These are phyloP conservation scores for Perdita meconis DNA, from an alignment of 2,888 invertebrate genomes.

Conservation along the genomic window DNA sequence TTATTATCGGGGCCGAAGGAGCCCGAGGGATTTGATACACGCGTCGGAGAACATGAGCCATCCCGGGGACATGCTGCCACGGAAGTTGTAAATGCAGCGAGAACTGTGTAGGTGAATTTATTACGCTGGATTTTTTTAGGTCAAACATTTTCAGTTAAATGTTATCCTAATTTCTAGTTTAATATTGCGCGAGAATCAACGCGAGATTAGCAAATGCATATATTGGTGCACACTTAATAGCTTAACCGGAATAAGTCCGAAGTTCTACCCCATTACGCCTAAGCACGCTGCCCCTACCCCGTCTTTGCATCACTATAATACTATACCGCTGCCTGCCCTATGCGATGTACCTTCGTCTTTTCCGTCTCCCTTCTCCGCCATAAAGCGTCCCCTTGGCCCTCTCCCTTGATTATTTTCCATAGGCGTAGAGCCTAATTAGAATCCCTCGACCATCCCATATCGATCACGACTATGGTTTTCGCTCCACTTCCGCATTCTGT, in stretches of 20 bases:
- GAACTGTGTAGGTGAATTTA: too few species aligned
- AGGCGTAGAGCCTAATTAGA: slow-evolving; percentile 77
- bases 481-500: not conserved
- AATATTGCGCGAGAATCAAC: not conserved
- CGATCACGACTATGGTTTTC: slow-evolving; percentile 2
- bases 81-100: not conserved
- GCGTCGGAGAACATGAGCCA: slow-evolving; percentile 52
- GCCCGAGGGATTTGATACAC: slow-evolving; percentile 27
- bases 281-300: slow-evolving; percentile 76
- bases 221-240: slow-evolving; percentile 73
- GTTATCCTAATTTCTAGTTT: not conserved
- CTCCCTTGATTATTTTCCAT: slow-evolving; percentile 78
- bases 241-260: slow-evolving; percentile 78
- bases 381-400: slow-evolving; percentile 74
- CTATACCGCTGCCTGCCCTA: slow-evolving; percentile 67
- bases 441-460: slow-evolving; percentile 23
- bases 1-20: slow-evolving; percentile 74
- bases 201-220: slow-evolving; percentile 49
- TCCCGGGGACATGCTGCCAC: slow-evolving; percentile 25
- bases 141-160: not conserved
- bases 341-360: slow-evolving; percentile 69
- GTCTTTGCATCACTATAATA: slow-evolving; percentile 75
- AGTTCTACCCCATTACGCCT: slow-evolving; percentile 79
- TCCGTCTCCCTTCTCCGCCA: slow-evolving; percentile 66
- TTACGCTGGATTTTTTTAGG: not conserved